These are phyloP conservation scores for Nannoperca australis DNA, from an alignment of 2,797 vertebrate species.

Conservation along the genomic window DNA sequence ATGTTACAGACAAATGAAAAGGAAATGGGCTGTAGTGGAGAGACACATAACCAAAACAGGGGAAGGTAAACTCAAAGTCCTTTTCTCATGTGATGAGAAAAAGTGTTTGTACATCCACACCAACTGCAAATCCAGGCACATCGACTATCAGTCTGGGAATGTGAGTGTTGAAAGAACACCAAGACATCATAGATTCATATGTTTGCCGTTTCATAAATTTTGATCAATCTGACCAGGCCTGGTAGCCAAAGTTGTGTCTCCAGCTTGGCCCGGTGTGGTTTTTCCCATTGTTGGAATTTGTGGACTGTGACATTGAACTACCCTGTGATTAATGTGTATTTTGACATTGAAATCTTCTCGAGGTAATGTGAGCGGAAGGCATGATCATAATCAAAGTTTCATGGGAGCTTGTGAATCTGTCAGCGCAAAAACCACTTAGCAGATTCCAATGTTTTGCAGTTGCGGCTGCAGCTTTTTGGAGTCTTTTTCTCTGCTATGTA, in stretches of 20 bases:
- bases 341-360: constrained; percentile 65
- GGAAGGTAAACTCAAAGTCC: constrained; percentile 57
- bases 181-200: constrained; percentile 77
- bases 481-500: background rate
- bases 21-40: background rate
- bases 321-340: constrained; percentile 58
- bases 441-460: constrained; percentile 11
- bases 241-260: constrained; percentile 73
- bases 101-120: constrained; percentile 46
- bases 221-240: constrained; percentile 72
- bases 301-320: constrained; percentile 46
- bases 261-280: constrained; percentile 62
- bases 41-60: constrained; percentile 11
- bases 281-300: constrained; percentile 72
- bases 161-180: constrained; percentile 75
- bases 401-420: constrained; percentile 48
- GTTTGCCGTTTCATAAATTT: constrained; percentile 77
- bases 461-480: constrained; percentile 43
- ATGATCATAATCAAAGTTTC: constrained; percentile 54
- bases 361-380: constrained; percentile 47
- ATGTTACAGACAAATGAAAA: constrained; percentile 22
- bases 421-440: constrained; percentile 19
- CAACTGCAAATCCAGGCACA: constrained; percentile 75
- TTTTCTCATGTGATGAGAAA: constrained; percentile 57
- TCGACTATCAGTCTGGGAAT: constrained; percentile 69